Evolutionary conservation across 2,113 vertebrate species (phyloP).

Genomic region (Ciconia boyciana): DNA sequence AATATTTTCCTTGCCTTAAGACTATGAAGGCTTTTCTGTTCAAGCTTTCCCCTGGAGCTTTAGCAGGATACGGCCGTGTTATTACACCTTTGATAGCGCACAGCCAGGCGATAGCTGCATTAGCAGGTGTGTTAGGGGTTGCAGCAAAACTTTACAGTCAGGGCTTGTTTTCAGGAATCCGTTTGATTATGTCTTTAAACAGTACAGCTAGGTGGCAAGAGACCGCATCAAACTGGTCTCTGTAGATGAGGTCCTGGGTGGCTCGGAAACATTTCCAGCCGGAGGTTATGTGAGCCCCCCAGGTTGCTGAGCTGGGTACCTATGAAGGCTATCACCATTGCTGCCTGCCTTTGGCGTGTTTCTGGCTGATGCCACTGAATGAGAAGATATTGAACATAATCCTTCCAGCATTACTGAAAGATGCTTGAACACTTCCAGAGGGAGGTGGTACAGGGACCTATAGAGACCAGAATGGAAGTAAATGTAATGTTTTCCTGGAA

Average conservation of each 20-base stretch:
- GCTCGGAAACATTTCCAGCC: background rate
- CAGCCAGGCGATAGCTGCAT: background rate
- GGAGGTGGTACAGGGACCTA: background rate
- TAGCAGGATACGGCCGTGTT: conserved; percentile 49
- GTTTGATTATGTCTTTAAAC: conserved; percentile 26
- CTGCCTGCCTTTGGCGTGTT: background rate
- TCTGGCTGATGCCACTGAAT: background rate
- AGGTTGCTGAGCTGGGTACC: background rate
- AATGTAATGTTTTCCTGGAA: background rate
- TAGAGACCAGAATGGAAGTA: background rate
- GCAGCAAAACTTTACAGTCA: conserved; percentile 2
- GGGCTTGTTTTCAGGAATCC: conserved; percentile 43
- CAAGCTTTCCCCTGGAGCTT: conserved; percentile 56
- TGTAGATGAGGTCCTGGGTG: background rate
- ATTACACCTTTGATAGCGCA: conserved; percentile 50
- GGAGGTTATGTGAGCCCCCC: background rate
- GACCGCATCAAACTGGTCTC: background rate
- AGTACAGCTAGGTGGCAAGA: conserved; percentile 14
- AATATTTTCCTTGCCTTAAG: conserved; percentile 66
- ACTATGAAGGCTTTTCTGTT: conserved; percentile 67
- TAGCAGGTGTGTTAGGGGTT: conserved; percentile 48
- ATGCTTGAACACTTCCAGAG: background rate
- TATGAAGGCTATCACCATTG: rapidly evolving
- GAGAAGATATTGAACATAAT: background rate
- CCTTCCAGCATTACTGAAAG: rapidly evolving